These are phyloP conservation scores for Epistrophe eligans DNA, from an alignment of 2,888 invertebrate genomes.

Conservation along the genomic window DNA sequence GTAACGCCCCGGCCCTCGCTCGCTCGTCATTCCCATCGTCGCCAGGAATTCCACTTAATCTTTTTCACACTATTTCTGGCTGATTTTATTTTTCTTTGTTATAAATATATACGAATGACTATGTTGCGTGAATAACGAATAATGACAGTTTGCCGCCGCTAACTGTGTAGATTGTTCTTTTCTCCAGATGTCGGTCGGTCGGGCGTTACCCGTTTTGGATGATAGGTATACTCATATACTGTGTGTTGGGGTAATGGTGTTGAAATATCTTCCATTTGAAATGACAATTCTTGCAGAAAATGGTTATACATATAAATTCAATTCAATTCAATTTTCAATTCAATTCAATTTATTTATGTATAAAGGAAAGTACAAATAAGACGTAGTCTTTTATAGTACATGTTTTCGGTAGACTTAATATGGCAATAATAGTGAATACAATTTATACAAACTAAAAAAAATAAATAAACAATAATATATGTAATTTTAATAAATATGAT, in stretches of 20 bases:
- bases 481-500: no score
- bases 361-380: no score
- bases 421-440: no score
- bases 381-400: no score
- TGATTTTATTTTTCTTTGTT: conserved; percentile 38
- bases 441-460: no score
- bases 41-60: conserved; percentile 73
- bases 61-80: conserved; percentile 68
- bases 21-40: no score
- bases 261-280: conserved; percentile 55
- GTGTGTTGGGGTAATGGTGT: conserved; percentile 7
- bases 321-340: no score
- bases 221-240: not conserved
- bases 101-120: conserved; percentile 41
- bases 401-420: no score
- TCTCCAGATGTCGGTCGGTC: not conserved
- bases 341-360: no score
- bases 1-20: conserved; percentile 30
- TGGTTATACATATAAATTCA: no score
- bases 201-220: not conserved
- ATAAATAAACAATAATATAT: no score
- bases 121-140: conserved; percentile 50
- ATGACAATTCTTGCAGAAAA: conserved; percentile 39
- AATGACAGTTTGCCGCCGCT: conserved; percentile 54
- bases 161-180: conserved; percentile 6